Conservation (phyloP, 2,888 invertebrate genomes). For the Cyrtodaria siliqua region DNA sequence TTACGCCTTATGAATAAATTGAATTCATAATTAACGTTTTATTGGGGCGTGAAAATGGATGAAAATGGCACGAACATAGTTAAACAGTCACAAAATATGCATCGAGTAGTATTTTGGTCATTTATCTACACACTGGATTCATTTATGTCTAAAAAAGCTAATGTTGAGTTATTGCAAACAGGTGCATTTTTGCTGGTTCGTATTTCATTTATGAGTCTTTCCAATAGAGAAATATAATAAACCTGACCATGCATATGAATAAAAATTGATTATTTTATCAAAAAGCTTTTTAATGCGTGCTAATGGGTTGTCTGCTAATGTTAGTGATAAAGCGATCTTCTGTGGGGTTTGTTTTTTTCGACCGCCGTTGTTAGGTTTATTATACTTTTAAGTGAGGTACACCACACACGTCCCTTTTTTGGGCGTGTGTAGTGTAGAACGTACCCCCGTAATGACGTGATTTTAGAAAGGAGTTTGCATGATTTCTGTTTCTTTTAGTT, state of each 20-base stretch:
- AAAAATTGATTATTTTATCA: no score
- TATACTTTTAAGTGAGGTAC: no score
- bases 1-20: constrained; percentile 49
- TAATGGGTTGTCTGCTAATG: no score
- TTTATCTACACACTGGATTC: constrained; percentile 7
- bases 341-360: no score
- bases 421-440: no score
- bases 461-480: no score
- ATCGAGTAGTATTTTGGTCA: constrained; percentile 1
- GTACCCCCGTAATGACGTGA: no score
- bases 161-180: constrained; percentile 48
- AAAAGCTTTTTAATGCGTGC: no score
- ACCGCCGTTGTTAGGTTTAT: no score
- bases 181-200: constrained; percentile 44
- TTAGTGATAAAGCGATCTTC: no score
- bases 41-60: constrained; percentile 36
- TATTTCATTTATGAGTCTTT: constrained; percentile 47
- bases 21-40: constrained; percentile 48
- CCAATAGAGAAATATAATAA: constrained; percentile 22
- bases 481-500: no score
- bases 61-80: constrained; percentile 13
- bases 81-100: constrained; percentile 40
- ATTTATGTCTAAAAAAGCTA: constrained; percentile 27
- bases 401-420: no score
- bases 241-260: constrained; percentile 17